Evolutionary conservation across 2,113 vertebrate species (phyloP).

Genomic region (Etia nguti): DNA sequence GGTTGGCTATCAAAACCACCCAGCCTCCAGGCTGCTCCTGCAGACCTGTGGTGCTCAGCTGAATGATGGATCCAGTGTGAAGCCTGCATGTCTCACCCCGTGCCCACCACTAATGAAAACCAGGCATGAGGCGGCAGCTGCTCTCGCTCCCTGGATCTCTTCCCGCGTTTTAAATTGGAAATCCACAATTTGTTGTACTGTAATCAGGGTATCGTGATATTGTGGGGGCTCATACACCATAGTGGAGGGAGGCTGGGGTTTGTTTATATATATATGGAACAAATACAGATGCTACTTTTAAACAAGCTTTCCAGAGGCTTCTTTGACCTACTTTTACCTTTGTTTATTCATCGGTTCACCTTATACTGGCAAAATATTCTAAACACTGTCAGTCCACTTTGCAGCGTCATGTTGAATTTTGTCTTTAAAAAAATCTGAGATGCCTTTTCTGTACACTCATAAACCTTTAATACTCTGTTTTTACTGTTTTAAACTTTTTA

Average conservation of each 20-base stretch:
- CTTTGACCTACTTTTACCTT: background rate
- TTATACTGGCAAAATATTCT: background rate
- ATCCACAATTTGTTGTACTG: background rate
- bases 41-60: conserved; percentile 32
- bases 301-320: background rate
- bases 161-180: background rate
- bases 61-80: conserved; percentile 31
- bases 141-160: conserved; percentile 4
- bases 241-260: background rate
- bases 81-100: conserved; percentile 12
- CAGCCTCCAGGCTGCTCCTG: conserved; percentile 23
- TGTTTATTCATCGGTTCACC: background rate
- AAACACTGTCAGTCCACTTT: background rate
- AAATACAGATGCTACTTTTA: background rate
- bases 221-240: background rate
- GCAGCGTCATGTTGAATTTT: background rate
- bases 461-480: background rate
- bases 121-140: conserved; percentile 31
- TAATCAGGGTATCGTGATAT: background rate
- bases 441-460: background rate
- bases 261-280: background rate
- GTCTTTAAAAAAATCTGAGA: background rate
- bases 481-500: background rate
- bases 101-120: conserved; percentile 33
- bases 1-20: conserved; percentile 37